Evolutionary conservation across 2,797 vertebrate genomes (phyloP), one percentile per base, ranked within the genome.

Genomic region (Etheostoma nigrum): DNA sequence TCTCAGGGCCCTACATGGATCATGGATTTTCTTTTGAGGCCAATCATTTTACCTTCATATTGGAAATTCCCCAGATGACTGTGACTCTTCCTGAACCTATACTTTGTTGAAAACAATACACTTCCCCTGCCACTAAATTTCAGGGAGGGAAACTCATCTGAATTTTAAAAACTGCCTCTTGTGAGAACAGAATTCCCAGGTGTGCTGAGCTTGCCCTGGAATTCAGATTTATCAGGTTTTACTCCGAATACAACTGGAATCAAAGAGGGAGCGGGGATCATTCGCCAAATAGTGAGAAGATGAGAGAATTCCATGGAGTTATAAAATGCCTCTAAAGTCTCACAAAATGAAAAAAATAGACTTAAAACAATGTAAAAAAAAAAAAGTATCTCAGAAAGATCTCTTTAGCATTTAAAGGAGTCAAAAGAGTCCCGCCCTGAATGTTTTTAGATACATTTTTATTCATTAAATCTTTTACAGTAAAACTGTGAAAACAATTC

Each of bases 221-320:
- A 93, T 92, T 90, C 83, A 82, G 84, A 91, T 92, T 78, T 76
- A 85, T 87, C 83, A 72, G 84, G 80, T 77, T 87, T 62, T 76
- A 30, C 84, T 86, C 54, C 6, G 36, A 87, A 90, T 77, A 67
- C 72, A 72, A 16, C 76, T 64, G 18, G n/a, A 63, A 85, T 89
- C 83, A 92, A 86, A 90, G 80, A 74, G 23, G 55, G 72, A 83
- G 71, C 5, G n/a, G 44, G 60, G 76, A 89, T 89, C 78, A 65
- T 82, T 87, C 80, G 74, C 68, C 72, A 83, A 85, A 85, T 69
- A 75, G 67, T 67, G 53, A 71, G 67, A 78, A 74, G 67, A 77
- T 80, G 67, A 86, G 60, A 89, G 52, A 62, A 51, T 84, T 73
- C 82, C 68, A 61, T n/a, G 23, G 77, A 82, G 74, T 49, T 64